These are phyloP conservation scores for Carterocephalus palaemon DNA, from an alignment of 2,888 invertebrate species.

Conservation along the genomic window DNA sequence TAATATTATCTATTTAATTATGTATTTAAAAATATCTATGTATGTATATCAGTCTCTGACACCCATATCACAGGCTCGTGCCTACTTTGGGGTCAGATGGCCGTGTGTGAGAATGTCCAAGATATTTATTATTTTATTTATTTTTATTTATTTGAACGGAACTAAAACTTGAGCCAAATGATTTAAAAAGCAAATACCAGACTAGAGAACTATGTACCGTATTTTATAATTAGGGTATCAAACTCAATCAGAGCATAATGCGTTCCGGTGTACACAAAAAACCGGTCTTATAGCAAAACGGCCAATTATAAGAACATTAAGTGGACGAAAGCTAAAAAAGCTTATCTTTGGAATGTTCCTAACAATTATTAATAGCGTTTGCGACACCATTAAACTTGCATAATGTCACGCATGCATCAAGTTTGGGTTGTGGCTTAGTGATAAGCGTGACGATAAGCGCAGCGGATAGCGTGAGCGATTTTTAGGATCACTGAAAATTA, in stretches of 20 bases:
- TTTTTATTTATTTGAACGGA: no score
- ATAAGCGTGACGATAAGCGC: conserved; percentile 20
- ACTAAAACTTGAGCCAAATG: no score
- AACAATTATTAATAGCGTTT: conserved; percentile 33
- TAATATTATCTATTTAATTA: no score
- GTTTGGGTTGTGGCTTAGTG: conserved; percentile 4
- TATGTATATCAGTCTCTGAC: no score
- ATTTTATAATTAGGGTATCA: conserved; percentile 19
- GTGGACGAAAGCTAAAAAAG: conserved; percentile 23
- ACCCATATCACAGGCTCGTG: no score
- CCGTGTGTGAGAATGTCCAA: no score
- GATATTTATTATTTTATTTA: no score
- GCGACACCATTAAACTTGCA: conserved; percentile 33
- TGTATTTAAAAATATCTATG: no score
- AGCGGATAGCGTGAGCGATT: conserved; percentile 2
- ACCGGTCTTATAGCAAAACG: conserved; percentile 26
- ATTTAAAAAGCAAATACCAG: conserved; percentile 6
- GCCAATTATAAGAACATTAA: conserved; percentile 30
- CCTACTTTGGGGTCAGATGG: no score
- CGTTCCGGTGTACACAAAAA: conserved; percentile 18
- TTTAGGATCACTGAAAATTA: not conserved
- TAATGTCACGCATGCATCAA: conserved; percentile 32
- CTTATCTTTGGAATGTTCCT: conserved; percentile 29
- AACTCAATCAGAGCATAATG: conserved; percentile 10
- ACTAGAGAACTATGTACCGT: not conserved